Evolutionary conservation across 2,113 vertebrate genomes (phyloP), one percentile per base, ranked within the genome.

Genomic region (Proterorhinus semilunaris): DNA sequence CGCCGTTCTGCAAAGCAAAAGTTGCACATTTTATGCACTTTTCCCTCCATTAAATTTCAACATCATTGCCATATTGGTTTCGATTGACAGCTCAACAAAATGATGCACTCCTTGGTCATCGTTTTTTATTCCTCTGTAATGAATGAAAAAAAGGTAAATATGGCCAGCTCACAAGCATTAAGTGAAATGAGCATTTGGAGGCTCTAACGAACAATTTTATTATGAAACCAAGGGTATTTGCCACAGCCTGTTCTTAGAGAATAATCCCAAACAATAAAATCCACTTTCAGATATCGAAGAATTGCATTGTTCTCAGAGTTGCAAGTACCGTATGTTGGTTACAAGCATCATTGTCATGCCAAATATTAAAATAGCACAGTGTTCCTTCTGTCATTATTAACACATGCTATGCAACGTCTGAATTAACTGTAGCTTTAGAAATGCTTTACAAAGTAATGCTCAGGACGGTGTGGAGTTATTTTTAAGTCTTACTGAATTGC

Each of bases 1-100:
- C 42, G 44, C 42, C 9, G n/a, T 45, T n/a, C 7, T 11, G 15
- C 15, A 44, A 61, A 45, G 36, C 58, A 44, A n/a, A 61, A 61
- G 58, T 44, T 44, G 36, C 58, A 61, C 58, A 61, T 61, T 61
- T 45, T 42, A 61, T 61, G 58, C 42, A 61, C 58, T 44, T 43
- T 15, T 43, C 13, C 13, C 15, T 45, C 44, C 13, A 61, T 61
- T 44, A 6, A 5, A 8, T 61, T 45, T 45, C 12, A 8, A n/a
- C 42, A 12, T 6, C 27, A 8, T n/a, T 9, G 42, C 42, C 15
- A n/a, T 44, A 44, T 61, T 16, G 27, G 42, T 16, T 42, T 13
- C 6, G 13, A n/a, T 61, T 61, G 58, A 61, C 42, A 44, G 15
- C 15, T 44, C 58, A 8, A 44, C 58, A 15, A 6, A 16, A n/a